Conservation (phyloP, 2,888 invertebrate genomes). For the Lepidocyrtoides sp. region DNA sequence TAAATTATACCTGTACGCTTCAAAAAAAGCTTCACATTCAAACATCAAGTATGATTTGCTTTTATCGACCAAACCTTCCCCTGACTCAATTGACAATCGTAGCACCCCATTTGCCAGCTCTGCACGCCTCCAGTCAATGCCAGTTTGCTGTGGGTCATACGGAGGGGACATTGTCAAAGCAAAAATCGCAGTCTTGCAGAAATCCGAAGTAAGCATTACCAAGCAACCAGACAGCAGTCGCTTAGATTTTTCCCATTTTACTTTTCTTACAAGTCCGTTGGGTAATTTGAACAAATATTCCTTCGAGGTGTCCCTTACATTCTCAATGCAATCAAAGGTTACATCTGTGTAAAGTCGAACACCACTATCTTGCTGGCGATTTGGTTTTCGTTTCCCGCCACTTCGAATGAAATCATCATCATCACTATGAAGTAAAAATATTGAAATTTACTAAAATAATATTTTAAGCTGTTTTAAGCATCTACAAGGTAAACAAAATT, state of each 20-base stretch:
- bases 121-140: neutral
- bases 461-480: neutral
- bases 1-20: slow-evolving; percentile 90
- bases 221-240: slow-evolving; percentile 91
- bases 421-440: too few relatives aligned
- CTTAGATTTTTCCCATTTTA: slow-evolving; percentile 88
- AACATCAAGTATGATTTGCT: slow-evolving; percentile 89
- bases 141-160: slow-evolving; percentile 40
- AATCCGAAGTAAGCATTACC: slow-evolving; percentile 90
- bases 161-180: slow-evolving; percentile 78
- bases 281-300: slow-evolving; percentile 17
- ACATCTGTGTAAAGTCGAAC: slow-evolving; percentile 11
- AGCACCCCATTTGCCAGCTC: slow-evolving; percentile 70
- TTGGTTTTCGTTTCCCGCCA: neutral
- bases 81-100: neutral
- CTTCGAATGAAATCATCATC: neutral
- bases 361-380: neutral
- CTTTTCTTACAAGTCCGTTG: slow-evolving; percentile 68
- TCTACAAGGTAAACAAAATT: neutral
- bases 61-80: neutral
- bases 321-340: neutral
- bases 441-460: too few relatives aligned
- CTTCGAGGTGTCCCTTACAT: neutral
- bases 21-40: slow-evolving; percentile 93
- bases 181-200: slow-evolving; percentile 87